Percentiles rank a stretch among this genome's conserved stretches.
Evolutionary conservation across 2,888 invertebrate genomes (phyloP).

Genomic region (Prionchulus punctatus): DNA sequence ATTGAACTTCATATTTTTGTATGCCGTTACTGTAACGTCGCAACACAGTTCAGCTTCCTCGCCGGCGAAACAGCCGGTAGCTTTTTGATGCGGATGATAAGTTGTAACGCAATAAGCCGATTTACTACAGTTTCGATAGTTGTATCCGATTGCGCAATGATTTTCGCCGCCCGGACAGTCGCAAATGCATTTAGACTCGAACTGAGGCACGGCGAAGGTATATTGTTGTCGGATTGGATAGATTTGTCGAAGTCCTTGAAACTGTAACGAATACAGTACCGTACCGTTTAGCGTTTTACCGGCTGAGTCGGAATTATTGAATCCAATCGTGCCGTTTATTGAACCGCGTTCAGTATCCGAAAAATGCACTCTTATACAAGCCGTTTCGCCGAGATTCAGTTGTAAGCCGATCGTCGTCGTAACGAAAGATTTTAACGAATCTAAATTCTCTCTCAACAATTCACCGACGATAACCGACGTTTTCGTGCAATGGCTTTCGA

Average conservation of each 20-base stretch:
- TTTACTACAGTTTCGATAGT: slow-evolving; percentile 17
- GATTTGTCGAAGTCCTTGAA: slow-evolving; percentile 18
- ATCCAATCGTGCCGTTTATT: no score
- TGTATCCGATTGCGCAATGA: slow-evolving; percentile 19
- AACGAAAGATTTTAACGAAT: not conserved
- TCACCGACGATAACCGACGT: slow-evolving; percentile 11
- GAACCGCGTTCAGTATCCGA: not conserved
- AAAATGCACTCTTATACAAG: slow-evolving; percentile 15
- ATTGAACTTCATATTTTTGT: slow-evolving; percentile 11
- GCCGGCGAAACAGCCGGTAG: slow-evolving; percentile 17
- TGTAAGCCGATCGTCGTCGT: slow-evolving; percentile 14
- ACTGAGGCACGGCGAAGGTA: slow-evolving; percentile 13
- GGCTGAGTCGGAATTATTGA: not conserved
- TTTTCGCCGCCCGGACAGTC: slow-evolving; percentile 19
- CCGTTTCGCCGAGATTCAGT: slow-evolving; percentile 18
- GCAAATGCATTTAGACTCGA: slow-evolving; percentile 15
- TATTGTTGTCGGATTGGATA: slow-evolving; percentile 17
- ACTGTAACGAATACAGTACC: slow-evolving; percentile 15
- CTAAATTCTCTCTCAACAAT: not conserved
- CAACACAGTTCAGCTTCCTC: slow-evolving; percentile 20
- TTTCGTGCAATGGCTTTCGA: no score
- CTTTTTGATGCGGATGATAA: slow-evolving; percentile 18
- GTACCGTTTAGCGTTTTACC: not conserved
- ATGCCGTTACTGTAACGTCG: slow-evolving; percentile 20
- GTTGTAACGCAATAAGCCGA: slow-evolving; percentile 19